phyloP scores from a whole-genome alignment of 2,113 vertebrate genomes.

The Atractosteus spatula region DNA sequence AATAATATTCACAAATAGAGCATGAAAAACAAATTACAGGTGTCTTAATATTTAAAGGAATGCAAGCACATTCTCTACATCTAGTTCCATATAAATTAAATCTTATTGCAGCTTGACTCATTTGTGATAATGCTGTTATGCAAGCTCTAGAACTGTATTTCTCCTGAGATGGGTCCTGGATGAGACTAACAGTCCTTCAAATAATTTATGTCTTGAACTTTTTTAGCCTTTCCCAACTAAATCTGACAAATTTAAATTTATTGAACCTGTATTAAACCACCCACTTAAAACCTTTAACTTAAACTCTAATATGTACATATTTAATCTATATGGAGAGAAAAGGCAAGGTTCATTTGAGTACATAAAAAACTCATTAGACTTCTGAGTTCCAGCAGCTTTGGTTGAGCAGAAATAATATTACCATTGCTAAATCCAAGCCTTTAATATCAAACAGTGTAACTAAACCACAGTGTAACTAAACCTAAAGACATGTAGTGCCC shows the following conservation, averaged over 20 bases:
- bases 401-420: no score
- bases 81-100: background rate
- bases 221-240: background rate
- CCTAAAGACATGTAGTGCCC: no score
- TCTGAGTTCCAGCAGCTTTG: background rate
- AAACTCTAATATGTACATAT: background rate
- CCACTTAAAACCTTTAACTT: background rate
- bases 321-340: background rate
- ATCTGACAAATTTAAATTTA: background rate
- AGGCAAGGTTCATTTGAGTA: background rate
- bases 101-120: background rate
- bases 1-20: no score
- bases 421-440: no score
- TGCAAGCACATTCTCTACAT: no score
- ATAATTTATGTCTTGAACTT: constrained; percentile 3
- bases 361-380: background rate
- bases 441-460: no score
- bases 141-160: background rate
- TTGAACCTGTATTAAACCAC: background rate
- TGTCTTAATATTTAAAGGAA: no score
- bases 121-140: background rate
- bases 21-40: no score
- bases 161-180: background rate
- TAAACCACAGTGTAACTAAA: no score
- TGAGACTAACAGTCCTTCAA: background rate